Percentiles rank a stretch among this genome's conserved stretches.
Evolutionary conservation across 2,888 invertebrate genomes (phyloP).

Genomic region (Gryllus longicercus): DNA sequence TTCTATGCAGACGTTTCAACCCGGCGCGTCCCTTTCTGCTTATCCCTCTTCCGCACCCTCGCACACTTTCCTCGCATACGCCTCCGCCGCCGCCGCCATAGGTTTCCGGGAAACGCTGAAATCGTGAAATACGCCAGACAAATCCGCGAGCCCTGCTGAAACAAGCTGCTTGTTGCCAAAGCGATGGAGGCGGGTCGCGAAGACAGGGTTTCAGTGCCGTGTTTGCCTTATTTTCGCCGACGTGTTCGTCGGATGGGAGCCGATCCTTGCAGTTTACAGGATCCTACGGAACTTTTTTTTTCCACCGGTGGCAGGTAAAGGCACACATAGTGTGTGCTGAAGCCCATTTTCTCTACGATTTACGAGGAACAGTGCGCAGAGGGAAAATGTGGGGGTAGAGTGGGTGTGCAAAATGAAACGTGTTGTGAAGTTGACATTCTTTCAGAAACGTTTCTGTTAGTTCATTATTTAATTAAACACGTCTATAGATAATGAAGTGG

Average conservation of each 20-base stretch:
- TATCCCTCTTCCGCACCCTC: background rate
- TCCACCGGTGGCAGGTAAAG: too few species aligned
- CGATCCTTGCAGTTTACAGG: too few species aligned
- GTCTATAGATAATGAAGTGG: too few species aligned
- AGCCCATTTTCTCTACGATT: too few species aligned
- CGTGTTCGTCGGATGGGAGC: background rate
- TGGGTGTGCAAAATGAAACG: too few species aligned
- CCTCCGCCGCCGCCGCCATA: background rate
- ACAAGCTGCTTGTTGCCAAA: background rate
- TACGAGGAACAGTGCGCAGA: too few species aligned
- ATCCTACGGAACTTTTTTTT: too few species aligned
- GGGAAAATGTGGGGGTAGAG: too few species aligned
- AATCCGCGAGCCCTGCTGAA: background rate
- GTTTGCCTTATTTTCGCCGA: slow-evolving; percentile 8
- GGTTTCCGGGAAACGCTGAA: background rate
- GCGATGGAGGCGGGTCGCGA: background rate
- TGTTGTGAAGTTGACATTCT: too few species aligned
- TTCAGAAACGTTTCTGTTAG: too few species aligned
- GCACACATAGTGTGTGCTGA: too few species aligned
- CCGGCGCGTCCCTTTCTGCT: background rate
- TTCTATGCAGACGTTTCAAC: background rate
- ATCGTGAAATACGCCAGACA: slow-evolving; percentile 1
- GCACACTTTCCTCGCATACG: background rate
- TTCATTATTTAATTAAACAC: too few species aligned
- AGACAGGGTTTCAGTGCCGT: background rate